A percentile compares a stretch with the other conserved stretches of the same genome.
phyloP scores from a whole-genome alignment of 2,888 invertebrate species.

The Drosophila paramelanica region DNA sequence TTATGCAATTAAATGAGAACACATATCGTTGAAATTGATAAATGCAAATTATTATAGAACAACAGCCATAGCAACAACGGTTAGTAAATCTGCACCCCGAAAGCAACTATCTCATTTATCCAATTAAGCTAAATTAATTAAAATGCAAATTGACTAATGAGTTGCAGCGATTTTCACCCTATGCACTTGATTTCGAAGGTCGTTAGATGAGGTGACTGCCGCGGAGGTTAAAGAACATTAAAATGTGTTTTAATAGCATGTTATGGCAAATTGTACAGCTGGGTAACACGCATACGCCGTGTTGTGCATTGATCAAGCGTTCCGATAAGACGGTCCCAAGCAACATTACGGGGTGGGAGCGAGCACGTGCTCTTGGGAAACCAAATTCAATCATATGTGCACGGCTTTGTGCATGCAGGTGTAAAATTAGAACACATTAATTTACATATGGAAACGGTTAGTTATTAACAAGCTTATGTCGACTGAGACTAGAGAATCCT shows the following conservation, averaged over 20 bases:
- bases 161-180: conserved; percentile 59
- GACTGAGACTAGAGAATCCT: background rate
- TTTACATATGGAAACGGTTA: conserved; percentile 41
- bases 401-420: background rate
- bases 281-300: conserved; percentile 61
- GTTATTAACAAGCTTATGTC: conserved; percentile 55
- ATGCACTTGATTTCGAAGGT: conserved; percentile 9
- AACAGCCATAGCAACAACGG: conserved; percentile 27
- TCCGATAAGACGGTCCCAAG: conserved; percentile 41
- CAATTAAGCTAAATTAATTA: conserved; percentile 80
- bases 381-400: conserved; percentile 38
- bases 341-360: background rate
- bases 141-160: conserved; percentile 80
- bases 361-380: conserved; percentile 13
- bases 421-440: conserved; percentile 34
- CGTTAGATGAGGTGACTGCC: conserved; percentile 12
- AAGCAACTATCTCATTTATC: conserved; percentile 81
- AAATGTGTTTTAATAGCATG: conserved; percentile 63
- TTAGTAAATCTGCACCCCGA: conserved; percentile 58
- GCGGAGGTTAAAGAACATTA: conserved; percentile 39
- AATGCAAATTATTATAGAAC: conserved; percentile 71
- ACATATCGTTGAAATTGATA: conserved; percentile 30
- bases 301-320: conserved; percentile 60
- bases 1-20: conserved; percentile 55
- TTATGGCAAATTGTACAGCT: conserved; percentile 58